Conservation (phyloP, 2,113 vertebrate species). For the Callocephalon fimbriatum region DNA sequence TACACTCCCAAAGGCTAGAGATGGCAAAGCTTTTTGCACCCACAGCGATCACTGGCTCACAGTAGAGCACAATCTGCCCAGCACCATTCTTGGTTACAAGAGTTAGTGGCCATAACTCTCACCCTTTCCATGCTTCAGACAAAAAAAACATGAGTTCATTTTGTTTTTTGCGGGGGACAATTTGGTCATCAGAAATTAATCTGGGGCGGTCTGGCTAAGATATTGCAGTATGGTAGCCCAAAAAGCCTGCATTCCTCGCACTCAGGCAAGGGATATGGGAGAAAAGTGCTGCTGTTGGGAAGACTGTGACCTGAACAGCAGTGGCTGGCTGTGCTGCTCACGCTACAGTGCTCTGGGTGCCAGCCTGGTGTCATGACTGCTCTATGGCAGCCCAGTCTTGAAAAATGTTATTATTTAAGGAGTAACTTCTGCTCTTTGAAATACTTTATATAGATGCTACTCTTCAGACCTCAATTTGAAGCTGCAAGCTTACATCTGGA, state of each 20-base stretch:
- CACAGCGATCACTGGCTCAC: not conserved
- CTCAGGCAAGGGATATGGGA: not conserved
- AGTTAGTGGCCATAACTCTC: not conserved
- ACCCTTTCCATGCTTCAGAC: not conserved
- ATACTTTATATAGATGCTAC: not conserved
- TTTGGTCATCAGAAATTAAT: constrained; percentile 12
- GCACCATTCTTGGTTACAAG: not conserved
- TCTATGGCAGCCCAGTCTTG: not conserved
- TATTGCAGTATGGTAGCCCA: not conserved
- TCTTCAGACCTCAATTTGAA: not conserved
- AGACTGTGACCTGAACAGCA: not conserved
- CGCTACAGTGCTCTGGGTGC: not conserved
- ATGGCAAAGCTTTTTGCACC: not conserved
- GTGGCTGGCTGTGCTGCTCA: not conserved
- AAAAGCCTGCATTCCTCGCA: not conserved
- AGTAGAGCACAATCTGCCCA: not conserved
- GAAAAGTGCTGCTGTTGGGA: not conserved
- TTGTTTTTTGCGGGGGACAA: not conserved
- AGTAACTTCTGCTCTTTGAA: constrained; percentile 18
- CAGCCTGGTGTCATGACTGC: not conserved
- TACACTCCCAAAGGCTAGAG: not conserved
- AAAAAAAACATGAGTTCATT: not conserved
- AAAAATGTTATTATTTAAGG: not conserved
- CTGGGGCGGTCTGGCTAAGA: not conserved
- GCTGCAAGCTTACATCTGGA: not conserved